Evolutionary conservation across 2,113 vertebrate genomes (phyloP).

Genomic region (Scomber colias): DNA sequence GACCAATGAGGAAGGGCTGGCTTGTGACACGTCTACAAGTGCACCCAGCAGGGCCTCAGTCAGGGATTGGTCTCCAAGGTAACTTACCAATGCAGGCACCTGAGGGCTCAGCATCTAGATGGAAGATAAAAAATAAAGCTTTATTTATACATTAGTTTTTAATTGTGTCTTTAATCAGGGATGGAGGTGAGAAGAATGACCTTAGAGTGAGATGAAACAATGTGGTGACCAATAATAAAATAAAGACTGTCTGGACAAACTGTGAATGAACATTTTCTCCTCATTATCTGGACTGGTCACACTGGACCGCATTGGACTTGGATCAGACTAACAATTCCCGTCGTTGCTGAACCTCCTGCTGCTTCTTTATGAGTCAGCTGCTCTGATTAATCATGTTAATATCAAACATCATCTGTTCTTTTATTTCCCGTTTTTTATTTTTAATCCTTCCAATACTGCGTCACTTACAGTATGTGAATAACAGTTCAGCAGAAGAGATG

Average conservation of each 20-base stretch:
- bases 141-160: not conserved
- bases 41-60: constrained; percentile 86
- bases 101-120: constrained; percentile 88
- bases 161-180: constrained; percentile 24
- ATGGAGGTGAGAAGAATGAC: constrained; percentile 23
- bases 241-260: constrained; percentile 51
- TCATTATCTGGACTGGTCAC: constrained; percentile 52
- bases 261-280: constrained; percentile 29
- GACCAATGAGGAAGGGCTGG: constrained; percentile 86
- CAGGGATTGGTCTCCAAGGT: constrained; percentile 85
- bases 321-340: constrained; percentile 25
- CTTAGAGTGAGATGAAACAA: constrained; percentile 22
- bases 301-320: constrained; percentile 21
- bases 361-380: constrained; percentile 42
- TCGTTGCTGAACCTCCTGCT: constrained; percentile 7
- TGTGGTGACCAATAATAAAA: constrained; percentile 37
- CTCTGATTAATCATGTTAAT: constrained; percentile 31
- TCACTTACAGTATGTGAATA: constrained; percentile 34
- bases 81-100: constrained; percentile 85
- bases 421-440: not conserved
- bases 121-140: not conserved
- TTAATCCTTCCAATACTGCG: not conserved
- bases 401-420: constrained; percentile 1
- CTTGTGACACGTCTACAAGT: constrained; percentile 88
- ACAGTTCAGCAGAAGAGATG: constrained; percentile 7